Conservation (phyloP, 1,140 invertebrate species). For the Saccostrea glomerata region DNA sequence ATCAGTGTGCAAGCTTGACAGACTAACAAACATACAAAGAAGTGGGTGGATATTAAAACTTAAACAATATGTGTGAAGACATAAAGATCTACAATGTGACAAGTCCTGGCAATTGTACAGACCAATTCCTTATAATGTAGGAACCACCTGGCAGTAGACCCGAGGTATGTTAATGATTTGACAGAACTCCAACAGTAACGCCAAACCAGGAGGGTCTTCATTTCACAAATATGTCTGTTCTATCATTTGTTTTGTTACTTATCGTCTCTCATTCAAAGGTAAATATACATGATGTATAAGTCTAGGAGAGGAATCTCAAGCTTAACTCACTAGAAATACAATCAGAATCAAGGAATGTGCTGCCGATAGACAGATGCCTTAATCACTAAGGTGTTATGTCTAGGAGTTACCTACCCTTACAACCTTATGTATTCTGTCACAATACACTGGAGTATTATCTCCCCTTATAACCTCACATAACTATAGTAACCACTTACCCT, state of each 20-base stretch:
- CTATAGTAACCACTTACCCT: slow-evolving; percentile 61
- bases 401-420: background rate
- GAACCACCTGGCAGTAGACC: background rate
- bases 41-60: too few relatives aligned
- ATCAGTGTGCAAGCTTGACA: too few relatives aligned
- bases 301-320: background rate
- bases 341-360: background rate
- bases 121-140: background rate
- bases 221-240: background rate
- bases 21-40: too few relatives aligned
- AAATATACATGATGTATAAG: background rate
- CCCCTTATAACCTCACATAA: too few relatives aligned
- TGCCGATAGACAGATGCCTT: background rate
- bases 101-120: background rate
- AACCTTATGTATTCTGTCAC: background rate
- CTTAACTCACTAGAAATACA: background rate
- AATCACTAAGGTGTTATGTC: background rate
- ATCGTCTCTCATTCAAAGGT: background rate
- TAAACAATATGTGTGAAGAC: background rate
- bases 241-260: slow-evolving; percentile 27
- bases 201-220: background rate
- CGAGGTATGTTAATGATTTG: background rate
- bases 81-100: background rate
- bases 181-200: slow-evolving; percentile 10
- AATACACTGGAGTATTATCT: too few relatives aligned